These are phyloP conservation scores for Phortica magna DNA, from an alignment of 2,888 invertebrate genomes.

Conservation along the genomic window DNA sequence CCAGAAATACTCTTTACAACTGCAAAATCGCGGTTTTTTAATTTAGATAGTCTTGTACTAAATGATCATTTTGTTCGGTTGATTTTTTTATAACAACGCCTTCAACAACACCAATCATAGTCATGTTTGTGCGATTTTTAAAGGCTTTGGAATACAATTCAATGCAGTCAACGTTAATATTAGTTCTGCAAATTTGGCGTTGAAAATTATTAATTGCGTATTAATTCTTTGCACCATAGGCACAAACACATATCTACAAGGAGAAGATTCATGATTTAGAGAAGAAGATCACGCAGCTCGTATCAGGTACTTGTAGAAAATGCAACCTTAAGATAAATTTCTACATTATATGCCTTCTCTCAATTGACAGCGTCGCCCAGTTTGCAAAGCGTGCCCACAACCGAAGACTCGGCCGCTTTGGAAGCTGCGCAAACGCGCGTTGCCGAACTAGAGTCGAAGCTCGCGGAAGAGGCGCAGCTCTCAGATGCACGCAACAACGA, in stretches of 20 bases:
- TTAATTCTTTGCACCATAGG: slow-evolving; percentile 57
- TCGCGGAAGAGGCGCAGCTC: slow-evolving; percentile 53
- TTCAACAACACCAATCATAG: neutral
- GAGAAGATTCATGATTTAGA: slow-evolving; percentile 76
- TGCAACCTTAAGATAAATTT: neutral
- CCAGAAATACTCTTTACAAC: too few species aligned
- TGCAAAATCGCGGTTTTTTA: too few species aligned
- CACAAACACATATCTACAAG: slow-evolving; percentile 76
- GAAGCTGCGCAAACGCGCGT: slow-evolving; percentile 48
- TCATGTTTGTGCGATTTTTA: neutral
- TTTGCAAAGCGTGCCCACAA: slow-evolving; percentile 51
- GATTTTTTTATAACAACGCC: too few species aligned
- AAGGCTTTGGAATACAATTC: neutral
- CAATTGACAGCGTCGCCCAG: slow-evolving; percentile 58
- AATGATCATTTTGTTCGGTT: too few species aligned
- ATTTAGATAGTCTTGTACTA: too few species aligned
- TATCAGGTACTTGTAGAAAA: slow-evolving; percentile 58
- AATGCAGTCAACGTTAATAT: neutral
- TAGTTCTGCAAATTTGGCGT: neutral
- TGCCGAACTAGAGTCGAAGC: slow-evolving; percentile 29
- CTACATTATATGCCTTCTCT: neutral
- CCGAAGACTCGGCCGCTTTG: slow-evolving; percentile 49
- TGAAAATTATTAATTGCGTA: neutral
- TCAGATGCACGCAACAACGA: slow-evolving; percentile 54
- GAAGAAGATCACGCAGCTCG: slow-evolving; percentile 64